Evolutionary conservation across 2,888 invertebrate species (phyloP).

Genomic region (Pristionchus maxplancki): DNA sequence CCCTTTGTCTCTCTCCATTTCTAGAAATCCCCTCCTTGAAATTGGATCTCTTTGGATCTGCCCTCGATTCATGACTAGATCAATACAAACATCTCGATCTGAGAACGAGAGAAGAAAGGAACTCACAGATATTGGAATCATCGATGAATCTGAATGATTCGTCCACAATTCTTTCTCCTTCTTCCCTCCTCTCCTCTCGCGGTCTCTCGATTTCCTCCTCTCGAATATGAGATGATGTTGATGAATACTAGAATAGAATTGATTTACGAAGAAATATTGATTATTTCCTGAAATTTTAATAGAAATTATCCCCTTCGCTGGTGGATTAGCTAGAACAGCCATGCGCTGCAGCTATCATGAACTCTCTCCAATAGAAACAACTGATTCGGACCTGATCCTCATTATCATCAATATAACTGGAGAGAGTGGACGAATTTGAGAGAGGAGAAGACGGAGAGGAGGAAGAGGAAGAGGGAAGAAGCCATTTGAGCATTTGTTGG

Average conservation of each 20-base stretch:
- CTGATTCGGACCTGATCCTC: conserved; percentile 29
- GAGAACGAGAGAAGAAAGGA: background rate
- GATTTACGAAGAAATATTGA: too few relatives aligned
- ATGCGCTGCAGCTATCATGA: too few relatives aligned
- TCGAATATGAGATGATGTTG: conserved; percentile 36
- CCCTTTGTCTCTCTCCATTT: background rate
- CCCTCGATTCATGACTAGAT: background rate
- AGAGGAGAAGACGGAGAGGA: background rate
- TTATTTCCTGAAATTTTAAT: too few relatives aligned
- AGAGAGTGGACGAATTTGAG: conserved; percentile 15
- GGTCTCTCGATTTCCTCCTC: conserved; percentile 43
- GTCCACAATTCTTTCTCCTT: conserved; percentile 47
- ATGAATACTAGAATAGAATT: background rate
- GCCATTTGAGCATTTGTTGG: conserved; percentile 42
- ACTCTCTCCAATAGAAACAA: too few relatives aligned
- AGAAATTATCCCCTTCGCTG: too few relatives aligned
- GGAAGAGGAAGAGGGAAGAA: conserved; percentile 38
- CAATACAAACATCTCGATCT: background rate
- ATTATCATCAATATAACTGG: conserved; percentile 37
- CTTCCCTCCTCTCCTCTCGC: conserved; percentile 41
- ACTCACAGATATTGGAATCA: conserved; percentile 44
- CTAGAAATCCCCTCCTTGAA: background rate
- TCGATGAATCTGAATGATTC: conserved; percentile 50
- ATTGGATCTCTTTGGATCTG: background rate
- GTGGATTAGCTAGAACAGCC: too few relatives aligned